Percentiles rank a stretch among this genome's conserved stretches.
These are phyloP conservation scores for Siderastrea siderea DNA, from an alignment of 92 coral and sea anemone species.

Conservation along the genomic window DNA sequence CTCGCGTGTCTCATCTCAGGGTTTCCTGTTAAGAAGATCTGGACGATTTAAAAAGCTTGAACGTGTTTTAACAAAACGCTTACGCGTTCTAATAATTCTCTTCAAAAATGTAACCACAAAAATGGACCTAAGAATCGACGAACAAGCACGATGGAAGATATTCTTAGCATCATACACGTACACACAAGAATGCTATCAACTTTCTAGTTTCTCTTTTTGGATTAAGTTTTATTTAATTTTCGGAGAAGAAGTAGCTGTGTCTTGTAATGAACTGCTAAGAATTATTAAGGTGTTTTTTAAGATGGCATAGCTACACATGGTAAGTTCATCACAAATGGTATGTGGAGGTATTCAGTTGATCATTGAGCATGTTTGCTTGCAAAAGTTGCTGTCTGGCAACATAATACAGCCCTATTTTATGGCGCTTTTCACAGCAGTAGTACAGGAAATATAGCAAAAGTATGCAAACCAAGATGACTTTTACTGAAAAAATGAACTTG, in stretches of 20 bases:
- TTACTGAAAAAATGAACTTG: not conserved
- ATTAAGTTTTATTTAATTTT: not conserved
- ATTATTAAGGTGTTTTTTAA: not conserved
- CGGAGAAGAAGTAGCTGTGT: not conserved
- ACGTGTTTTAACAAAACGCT: not conserved
- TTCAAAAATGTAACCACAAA: not conserved
- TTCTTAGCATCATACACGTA: not conserved
- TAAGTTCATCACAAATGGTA: not conserved
- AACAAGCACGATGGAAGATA: not conserved
- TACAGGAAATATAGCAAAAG: conserved; percentile 10
- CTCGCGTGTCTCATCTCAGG: conserved; percentile 8
- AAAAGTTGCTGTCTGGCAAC: not conserved
- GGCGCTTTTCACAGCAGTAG: conserved; percentile 1
- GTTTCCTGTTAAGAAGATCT: not conserved
- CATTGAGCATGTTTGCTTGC: not conserved
- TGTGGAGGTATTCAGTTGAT: not conserved
- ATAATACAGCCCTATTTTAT: not conserved
- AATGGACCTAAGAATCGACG: not conserved
- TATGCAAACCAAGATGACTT: not conserved
- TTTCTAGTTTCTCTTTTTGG: not conserved
- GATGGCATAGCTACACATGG: not conserved
- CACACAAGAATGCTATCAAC: not conserved
- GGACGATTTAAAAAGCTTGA: conserved; percentile 5
- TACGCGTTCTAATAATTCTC: not conserved
- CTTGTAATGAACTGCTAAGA: not conserved